Evolutionary conservation across 1,140 invertebrate species (phyloP).

Genomic region (Diorhabda sublineata): DNA sequence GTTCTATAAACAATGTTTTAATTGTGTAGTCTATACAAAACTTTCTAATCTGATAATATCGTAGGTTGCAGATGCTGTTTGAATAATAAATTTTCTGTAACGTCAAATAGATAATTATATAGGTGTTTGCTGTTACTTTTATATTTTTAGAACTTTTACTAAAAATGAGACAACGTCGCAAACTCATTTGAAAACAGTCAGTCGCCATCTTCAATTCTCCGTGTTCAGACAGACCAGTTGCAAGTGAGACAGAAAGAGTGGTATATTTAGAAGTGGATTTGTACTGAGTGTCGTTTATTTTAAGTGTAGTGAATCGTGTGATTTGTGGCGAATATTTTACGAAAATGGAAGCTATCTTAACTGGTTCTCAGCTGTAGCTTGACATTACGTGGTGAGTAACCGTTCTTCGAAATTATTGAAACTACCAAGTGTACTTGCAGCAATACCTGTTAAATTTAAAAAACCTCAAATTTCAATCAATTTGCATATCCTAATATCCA

Average conservation of each 20-base stretch:
- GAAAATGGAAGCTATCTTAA: constrained; percentile 17
- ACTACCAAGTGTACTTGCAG: no score
- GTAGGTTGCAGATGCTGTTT: no score
- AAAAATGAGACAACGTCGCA: not conserved
- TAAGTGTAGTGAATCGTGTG: constrained; percentile 20
- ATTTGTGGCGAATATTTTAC: constrained; percentile 11
- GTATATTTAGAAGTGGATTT: constrained; percentile 23
- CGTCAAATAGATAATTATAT: no score
- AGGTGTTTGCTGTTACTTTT: not conserved
- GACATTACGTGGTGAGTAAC: constrained; percentile 18
- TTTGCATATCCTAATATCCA: no score
- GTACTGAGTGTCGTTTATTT: constrained; percentile 22
- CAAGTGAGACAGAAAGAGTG: constrained; percentile 19
- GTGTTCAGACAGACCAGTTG: constrained; percentile 13
- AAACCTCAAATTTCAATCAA: no score
- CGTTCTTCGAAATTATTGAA: not conserved
- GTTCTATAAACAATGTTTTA: no score
- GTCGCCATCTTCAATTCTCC: constrained; percentile 16
- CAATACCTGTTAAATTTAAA: no score
- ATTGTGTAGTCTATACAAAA: no score
- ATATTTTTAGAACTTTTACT: not conserved
- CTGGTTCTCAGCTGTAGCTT: constrained; percentile 12
- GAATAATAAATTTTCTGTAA: no score
- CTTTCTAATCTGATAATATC: no score
- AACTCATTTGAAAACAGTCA: not conserved